Conservation (phyloP, 2,888 invertebrate species). For the Drosophila tanythrix region DNA sequence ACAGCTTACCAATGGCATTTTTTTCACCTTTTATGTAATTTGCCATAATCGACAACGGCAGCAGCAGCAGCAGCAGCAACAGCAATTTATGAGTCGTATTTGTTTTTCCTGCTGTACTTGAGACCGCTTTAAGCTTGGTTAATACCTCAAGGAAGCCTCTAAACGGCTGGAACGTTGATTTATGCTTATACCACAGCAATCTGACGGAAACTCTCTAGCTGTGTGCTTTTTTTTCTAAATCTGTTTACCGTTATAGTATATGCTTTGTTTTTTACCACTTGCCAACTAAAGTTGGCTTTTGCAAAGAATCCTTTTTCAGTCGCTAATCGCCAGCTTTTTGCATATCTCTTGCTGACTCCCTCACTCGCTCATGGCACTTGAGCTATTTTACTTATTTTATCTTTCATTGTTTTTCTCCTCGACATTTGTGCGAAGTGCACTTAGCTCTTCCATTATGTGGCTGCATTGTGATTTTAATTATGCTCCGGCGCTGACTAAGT, state of each 20-base stretch:
- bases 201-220: slow-evolving; percentile 40
- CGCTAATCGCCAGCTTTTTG: slow-evolving; percentile 60
- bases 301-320: slow-evolving; percentile 7
- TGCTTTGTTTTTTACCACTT: background rate
- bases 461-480: slow-evolving; percentile 73
- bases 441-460: slow-evolving; percentile 56
- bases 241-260: slow-evolving; percentile 41
- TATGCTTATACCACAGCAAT: slow-evolving; percentile 44
- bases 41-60: slow-evolving; percentile 66
- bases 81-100: slow-evolving; percentile 69
- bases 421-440: slow-evolving; percentile 68
- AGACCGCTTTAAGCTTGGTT: slow-evolving; percentile 55
- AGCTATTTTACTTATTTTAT: slow-evolving; percentile 50
- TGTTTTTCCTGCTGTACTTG: slow-evolving; percentile 50
- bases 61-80: slow-evolving; percentile 26
- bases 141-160: slow-evolving; percentile 53
- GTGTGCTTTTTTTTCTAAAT: slow-evolving; percentile 44
- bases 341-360: slow-evolving; percentile 12
- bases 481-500: slow-evolving; percentile 58
- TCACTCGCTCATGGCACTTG: slow-evolving; percentile 5
- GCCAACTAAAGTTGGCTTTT: slow-evolving; percentile 2
- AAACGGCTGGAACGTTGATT: slow-evolving; percentile 37
- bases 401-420: slow-evolving; percentile 53
- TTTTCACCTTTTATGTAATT: slow-evolving; percentile 70
- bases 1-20: slow-evolving; percentile 60